A percentile compares a stretch with the other conserved stretches of the same genome.
phyloP scores from a whole-genome alignment of 2,888 invertebrate genomes.

The Stegophylla sp. region DNA sequence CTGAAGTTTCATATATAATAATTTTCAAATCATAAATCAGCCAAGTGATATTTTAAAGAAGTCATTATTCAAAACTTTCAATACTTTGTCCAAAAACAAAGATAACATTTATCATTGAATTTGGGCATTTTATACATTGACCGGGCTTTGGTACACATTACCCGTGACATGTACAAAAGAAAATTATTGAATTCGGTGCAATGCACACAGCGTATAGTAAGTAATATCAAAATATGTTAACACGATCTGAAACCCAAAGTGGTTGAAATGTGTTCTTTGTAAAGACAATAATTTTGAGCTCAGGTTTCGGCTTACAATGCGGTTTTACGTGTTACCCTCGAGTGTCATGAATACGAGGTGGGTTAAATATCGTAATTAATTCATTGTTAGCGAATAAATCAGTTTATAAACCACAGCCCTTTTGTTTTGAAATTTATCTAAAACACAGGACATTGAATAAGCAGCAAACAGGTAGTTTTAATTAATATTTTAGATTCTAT shows the following conservation, averaged over 20 bases:
- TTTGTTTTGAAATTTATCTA: conserved; percentile 19
- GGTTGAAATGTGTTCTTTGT: conserved; percentile 19
- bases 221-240: not conserved
- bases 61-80: too few species aligned
- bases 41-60: too few species aligned
- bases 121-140: too few species aligned
- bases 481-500: conserved; percentile 22
- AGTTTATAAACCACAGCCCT: conserved; percentile 15
- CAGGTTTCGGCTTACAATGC: conserved; percentile 19
- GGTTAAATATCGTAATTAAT: conserved; percentile 44
- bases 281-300: conserved; percentile 20
- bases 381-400: conserved; percentile 32
- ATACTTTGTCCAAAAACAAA: too few species aligned
- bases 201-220: not conserved
- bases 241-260: conserved; percentile 7
- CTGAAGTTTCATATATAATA: too few species aligned
- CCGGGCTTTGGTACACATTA: too few species aligned
- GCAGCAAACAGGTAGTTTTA: not conserved
- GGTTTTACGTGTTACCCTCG: conserved; percentile 8
- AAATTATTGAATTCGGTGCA: not conserved
- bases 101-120: too few species aligned
- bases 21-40: too few species aligned
- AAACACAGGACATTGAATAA: conserved; percentile 6
- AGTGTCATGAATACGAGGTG: conserved; percentile 41
- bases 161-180: not conserved